A percentile compares a stretch with the other conserved stretches of the same genome.
These are phyloP conservation scores for Alca torda DNA, from an alignment of 2,797 vertebrate species.

Conservation along the genomic window DNA sequence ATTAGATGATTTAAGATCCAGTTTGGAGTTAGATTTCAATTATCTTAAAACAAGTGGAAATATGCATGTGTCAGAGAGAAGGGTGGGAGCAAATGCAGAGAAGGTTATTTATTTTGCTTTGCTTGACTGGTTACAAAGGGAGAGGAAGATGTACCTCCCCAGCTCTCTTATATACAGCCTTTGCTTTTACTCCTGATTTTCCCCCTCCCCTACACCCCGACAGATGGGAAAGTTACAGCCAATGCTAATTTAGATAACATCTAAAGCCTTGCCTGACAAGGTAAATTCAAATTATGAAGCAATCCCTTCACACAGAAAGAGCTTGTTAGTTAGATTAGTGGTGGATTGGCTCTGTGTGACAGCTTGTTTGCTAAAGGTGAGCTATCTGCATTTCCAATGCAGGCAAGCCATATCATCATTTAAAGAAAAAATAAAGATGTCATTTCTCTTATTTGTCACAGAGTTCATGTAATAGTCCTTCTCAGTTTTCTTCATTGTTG, in stretches of 20 bases:
- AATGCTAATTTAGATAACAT: constrained; percentile 74
- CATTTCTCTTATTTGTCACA: constrained; percentile 74
- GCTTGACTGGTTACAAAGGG: constrained; percentile 23
- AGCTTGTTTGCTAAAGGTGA: constrained; percentile 76
- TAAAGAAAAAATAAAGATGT: constrained; percentile 73
- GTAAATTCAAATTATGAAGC: constrained; percentile 75
- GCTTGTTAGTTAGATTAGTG: constrained; percentile 75
- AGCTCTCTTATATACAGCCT: constrained; percentile 30
- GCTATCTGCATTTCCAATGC: constrained; percentile 66
- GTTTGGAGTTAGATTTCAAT: not conserved
- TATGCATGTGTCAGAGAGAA: not conserved
- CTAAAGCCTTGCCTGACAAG: constrained; percentile 76
- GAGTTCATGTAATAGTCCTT: constrained; percentile 74
- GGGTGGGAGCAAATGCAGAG: not conserved
- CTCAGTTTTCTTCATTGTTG: constrained; percentile 74
- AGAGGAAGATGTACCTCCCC: not conserved
- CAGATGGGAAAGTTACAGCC: constrained; percentile 59
- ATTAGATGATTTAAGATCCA: constrained; percentile 29
- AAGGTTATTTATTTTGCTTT: constrained; percentile 37
- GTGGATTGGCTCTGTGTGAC: constrained; percentile 71
- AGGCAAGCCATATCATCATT: constrained; percentile 66
- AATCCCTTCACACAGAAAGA: constrained; percentile 67
- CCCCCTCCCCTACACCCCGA: not conserved
- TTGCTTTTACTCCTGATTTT: constrained; percentile 12
- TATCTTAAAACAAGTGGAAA: not conserved